Evolutionary conservation across 1,140 invertebrate genomes (phyloP).

Genomic region (Drosophila ananassae): DNA sequence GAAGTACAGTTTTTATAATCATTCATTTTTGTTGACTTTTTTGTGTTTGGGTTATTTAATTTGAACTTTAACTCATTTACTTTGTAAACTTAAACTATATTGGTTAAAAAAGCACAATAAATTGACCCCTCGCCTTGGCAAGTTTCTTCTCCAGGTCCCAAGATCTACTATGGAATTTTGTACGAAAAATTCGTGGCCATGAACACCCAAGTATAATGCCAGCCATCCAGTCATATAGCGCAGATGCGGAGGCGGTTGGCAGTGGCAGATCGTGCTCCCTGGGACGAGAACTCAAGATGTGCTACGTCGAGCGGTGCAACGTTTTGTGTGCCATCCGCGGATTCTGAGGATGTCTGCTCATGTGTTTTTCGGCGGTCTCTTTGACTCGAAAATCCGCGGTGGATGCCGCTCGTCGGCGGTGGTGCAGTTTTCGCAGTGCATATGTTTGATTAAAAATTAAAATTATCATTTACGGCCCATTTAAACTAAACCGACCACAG

Average conservation of each 20-base stretch:
- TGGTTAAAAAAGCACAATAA: too few species aligned
- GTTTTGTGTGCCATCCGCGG: conserved; percentile 29
- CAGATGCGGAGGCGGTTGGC: conserved; percentile 34
- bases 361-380: conserved; percentile 70
- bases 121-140: background rate
- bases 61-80: too few species aligned
- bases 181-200: conserved; percentile 22
- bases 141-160: background rate
- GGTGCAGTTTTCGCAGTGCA: conserved; percentile 47
- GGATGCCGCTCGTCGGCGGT: conserved; percentile 35
- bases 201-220: conserved; percentile 20
- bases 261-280: conserved; percentile 31
- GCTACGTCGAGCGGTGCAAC: conserved; percentile 46
- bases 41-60: too few species aligned
- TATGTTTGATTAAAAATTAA: conserved; percentile 84
- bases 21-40: background rate
- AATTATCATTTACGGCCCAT: conserved; percentile 83
- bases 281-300: conserved; percentile 41
- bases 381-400: conserved; percentile 49
- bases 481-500: conserved; percentile 80
- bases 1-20: background rate
- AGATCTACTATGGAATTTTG: background rate
- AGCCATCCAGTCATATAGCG: conserved; percentile 12
- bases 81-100: too few species aligned
- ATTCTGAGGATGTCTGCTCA: conserved; percentile 38